A percentile compares a stretch with the other conserved stretches of the same genome.
These are phyloP conservation scores for Syrmaticus mikado DNA, from an alignment of 2,113 vertebrate genomes.

Conservation along the genomic window DNA sequence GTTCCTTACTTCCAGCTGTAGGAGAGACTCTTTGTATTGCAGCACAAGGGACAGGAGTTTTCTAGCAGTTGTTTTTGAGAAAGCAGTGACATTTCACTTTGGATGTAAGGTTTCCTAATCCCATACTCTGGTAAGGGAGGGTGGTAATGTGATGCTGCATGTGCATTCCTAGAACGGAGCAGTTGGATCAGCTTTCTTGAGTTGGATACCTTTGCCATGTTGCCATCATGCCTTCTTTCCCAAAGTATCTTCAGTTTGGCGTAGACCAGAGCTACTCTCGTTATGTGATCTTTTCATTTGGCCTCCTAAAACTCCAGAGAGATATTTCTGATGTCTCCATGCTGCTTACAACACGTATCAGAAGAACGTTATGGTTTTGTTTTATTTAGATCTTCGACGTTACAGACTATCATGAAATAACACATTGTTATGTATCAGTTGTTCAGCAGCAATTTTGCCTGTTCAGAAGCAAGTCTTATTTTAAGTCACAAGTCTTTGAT, in stretches of 20 bases:
- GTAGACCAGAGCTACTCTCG: background rate
- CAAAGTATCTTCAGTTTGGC: conserved; percentile 26
- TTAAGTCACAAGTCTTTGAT: conserved; percentile 37
- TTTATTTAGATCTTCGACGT: conserved; percentile 58
- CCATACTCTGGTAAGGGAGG: background rate
- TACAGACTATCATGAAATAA: conserved; percentile 27
- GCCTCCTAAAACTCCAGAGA: background rate
- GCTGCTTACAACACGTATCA: background rate
- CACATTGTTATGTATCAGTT: conserved; percentile 15
- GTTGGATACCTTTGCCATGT: background rate
- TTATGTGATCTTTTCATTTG: background rate
- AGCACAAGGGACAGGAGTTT: background rate
- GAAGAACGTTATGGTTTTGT: conserved; percentile 29
- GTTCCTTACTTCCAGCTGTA: background rate
- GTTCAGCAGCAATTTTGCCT: conserved; percentile 6
- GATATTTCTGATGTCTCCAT: background rate
- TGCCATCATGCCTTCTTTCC: conserved; percentile 16
- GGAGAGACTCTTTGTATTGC: background rate
- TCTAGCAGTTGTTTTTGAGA: background rate
- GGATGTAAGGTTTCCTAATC: background rate
- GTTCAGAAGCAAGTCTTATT: conserved; percentile 38
- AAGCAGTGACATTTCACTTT: background rate
- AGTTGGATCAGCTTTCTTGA: background rate
- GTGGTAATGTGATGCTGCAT: rapidly evolving
- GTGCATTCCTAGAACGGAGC: background rate